Percentiles rank a stretch among this genome's conserved stretches.
phyloP scores from a whole-genome alignment of 2,113 vertebrate genomes.

The Stigmatopora argus region DNA sequence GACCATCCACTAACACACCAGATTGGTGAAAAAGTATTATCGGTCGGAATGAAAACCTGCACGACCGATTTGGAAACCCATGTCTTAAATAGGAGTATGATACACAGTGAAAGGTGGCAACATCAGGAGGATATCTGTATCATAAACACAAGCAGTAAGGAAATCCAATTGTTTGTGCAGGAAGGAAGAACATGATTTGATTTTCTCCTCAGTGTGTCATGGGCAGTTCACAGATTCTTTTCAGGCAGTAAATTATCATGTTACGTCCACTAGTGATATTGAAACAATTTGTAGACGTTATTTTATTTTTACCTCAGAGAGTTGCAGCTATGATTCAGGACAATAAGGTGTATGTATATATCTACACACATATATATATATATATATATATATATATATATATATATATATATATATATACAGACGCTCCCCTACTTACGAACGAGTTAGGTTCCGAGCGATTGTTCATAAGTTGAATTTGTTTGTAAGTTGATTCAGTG shows the following conservation, averaged over 20 bases:
- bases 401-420: too few species aligned
- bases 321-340: slow-evolving; percentile 34
- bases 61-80: too few species aligned
- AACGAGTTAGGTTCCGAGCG: too few species aligned
- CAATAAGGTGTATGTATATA: slow-evolving; percentile 42
- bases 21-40: too few species aligned
- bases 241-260: slow-evolving; percentile 36
- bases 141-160: slow-evolving; percentile 59
- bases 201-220: slow-evolving; percentile 63
- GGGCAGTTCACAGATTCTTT: slow-evolving; percentile 28
- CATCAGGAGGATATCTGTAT: slow-evolving; percentile 67
- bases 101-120: slow-evolving; percentile 9
- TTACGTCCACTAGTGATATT: slow-evolving; percentile 15
- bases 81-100: background rate
- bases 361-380: too few species aligned
- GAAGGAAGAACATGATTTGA: slow-evolving; percentile 45
- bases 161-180: slow-evolving; percentile 58
- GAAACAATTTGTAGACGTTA: slow-evolving; percentile 17
- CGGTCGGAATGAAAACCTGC: too few species aligned
- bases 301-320: slow-evolving; percentile 16
- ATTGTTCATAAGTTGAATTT: too few species aligned
- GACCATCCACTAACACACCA: too few species aligned
- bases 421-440: too few species aligned
- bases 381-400: too few species aligned
- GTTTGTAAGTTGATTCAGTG: too few species aligned